phyloP scores from a whole-genome alignment of 2,888 invertebrate species.

The Pogonocherus hispidulus region DNA sequence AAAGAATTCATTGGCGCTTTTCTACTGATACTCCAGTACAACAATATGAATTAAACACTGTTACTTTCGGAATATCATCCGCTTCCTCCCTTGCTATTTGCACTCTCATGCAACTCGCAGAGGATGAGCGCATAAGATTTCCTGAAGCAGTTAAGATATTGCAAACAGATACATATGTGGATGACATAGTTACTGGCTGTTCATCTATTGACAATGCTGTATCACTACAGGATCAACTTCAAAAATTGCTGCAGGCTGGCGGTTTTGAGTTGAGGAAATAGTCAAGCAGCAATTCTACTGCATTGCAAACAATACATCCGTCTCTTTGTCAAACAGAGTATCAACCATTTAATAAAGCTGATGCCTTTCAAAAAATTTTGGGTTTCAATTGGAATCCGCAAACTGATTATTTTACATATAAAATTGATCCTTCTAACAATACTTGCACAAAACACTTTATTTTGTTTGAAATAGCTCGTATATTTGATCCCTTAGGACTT shows the following conservation, averaged over 20 bases:
- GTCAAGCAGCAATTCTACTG: neutral
- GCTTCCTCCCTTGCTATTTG: neutral
- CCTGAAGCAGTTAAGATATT: neutral
- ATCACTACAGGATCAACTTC: neutral
- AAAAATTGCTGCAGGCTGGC: too few species aligned
- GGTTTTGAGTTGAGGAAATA: neutral
- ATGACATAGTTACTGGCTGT: neutral
- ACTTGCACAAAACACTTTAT: too few species aligned
- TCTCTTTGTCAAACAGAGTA: neutral
- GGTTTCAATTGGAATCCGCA: constrained; percentile 13
- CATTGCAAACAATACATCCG: neutral
- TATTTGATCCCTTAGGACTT: constrained; percentile 22
- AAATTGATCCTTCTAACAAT: too few species aligned
- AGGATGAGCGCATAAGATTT: neutral
- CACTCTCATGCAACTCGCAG: neutral
- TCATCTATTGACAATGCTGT: neutral
- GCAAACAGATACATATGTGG: neutral
- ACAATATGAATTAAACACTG: constrained; percentile 20
- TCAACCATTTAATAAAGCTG: constrained; percentile 39
- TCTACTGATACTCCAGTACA: constrained; percentile 22
- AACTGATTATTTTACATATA: neutral
- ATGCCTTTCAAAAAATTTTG: neutral
- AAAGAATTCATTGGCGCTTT: constrained; percentile 33
- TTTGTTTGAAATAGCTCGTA: constrained; percentile 16
- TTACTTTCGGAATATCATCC: too few species aligned